Base-by-base conservation (phyloP, 2,797 vertebrate genomes). In the Heterohyrax brucei region DNA sequence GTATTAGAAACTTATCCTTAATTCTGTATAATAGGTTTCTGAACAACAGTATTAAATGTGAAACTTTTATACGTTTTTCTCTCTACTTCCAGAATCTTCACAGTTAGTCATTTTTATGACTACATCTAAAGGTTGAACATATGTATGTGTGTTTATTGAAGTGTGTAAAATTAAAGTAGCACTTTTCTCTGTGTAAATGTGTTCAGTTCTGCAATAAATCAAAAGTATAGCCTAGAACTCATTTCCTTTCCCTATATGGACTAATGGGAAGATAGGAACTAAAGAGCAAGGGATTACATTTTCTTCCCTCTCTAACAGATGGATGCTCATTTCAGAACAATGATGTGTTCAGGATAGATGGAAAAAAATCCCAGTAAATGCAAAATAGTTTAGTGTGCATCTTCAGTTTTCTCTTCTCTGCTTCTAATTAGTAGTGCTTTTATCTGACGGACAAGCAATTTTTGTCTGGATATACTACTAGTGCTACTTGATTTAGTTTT, bases 101-200 rank as follows among this genome's bases (percentile, higher is more conserved):
- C 46, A 4, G 80, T 68, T 93, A 91, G 90, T 96, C 73, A 95
- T 80, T 97, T 97, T 96, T 88, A 96, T 26, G 95, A 62, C 66
- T 95, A 50, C 33, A 95, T 68, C 59, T 96, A 93, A 95, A 96
- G 86, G 91, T 87, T 97, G 93, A 97, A 96, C 59, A 91, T 90
- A 97, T 56, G 59, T 96, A 95, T 89, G 76, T 61, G 14, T 59
- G 91, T 81, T 95, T 98, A 98, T 66, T 95, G 97, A 97, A 97
- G 95, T 94, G 10, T 70, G 30, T 75, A 96, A 98, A 98, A 98
- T 98, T 97, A 97, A 96, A 97, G 95, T 95, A 90, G 50, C 64
- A 94, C 91, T 98, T 98, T 97, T 97, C 46, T 70, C 94, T 92
- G 62, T 92, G 61, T 88, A 98, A 97, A 97, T 92, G 72, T 7